Evolutionary conservation across 64 coral and sea anemone species (phyloP), one percentile per base, ranked within the genome.

Genomic region (Stichodactyla mertensii): DNA sequence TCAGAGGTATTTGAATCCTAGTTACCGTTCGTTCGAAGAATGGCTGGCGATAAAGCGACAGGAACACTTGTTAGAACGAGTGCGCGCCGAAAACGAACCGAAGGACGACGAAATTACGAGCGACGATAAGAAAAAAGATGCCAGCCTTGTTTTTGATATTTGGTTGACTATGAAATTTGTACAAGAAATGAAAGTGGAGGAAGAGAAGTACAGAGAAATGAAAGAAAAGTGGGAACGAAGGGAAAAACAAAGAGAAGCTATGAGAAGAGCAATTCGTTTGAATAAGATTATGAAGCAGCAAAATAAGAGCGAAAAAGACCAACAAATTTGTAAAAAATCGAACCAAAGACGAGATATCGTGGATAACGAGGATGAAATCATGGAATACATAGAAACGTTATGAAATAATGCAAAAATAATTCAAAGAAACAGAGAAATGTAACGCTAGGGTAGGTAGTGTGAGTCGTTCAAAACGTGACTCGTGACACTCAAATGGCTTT

Each of bases 101-200:
- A 83, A 55, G 78, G 84, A 92, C 64, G 64, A 83, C 2, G 78
- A 92, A n/a, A 77, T 92, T 55, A 61, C 90, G 9, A 82, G 61
- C 18, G 88, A 90, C 27, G 94, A 97, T 11, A 89, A 89, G 61
- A 64, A 87, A 12, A 89, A 97, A 62, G 94, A 97, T 45, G 69
- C 91, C 10, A 79, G 78, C 16, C n/a, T 93, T 36, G 94, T 97
- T 11, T 97, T 87, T 70, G 85, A 82, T 69, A 92, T 97, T 14
- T 97, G 94, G 94, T 83, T 93, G 77, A 93, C 94, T 3, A 92
- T 93, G 91, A 97, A 97, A 55, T 85, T 84, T 52, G 78, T 87
- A 6, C 83, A 93, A 79, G 94, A 97, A 51, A 61, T 97, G 28
- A 82, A 87, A 79, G 91, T 80, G 0, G 94, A 97, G 61, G 94